These are phyloP conservation scores for Aethes cnicana DNA, from an alignment of 2,888 invertebrate species.

Conservation along the genomic window DNA sequence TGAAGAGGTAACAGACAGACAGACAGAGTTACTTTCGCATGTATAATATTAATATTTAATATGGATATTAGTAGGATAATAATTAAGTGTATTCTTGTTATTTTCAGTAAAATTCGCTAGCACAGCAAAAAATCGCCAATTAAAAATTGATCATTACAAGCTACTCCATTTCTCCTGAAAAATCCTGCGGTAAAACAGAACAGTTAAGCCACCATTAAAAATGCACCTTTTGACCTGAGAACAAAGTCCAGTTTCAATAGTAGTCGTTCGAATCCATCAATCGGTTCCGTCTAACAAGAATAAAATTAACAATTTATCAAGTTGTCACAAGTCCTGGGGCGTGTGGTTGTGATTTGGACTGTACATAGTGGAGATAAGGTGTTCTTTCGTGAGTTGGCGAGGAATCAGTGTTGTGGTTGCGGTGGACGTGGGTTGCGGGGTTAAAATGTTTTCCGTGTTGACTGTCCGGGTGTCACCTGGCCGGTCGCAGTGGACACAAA, in stretches of 20 bases:
- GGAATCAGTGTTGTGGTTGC: conserved; percentile 16
- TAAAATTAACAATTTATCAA: conserved; percentile 31
- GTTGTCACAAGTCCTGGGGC: conserved; percentile 14
- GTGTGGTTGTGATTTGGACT: neutral
- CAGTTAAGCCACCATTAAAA: too few species aligned
- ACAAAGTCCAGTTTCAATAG: neutral
- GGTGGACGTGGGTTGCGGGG: conserved; percentile 35
- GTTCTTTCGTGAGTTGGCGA: neutral
- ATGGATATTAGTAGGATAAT: too few species aligned
- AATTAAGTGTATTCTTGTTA: too few species aligned
- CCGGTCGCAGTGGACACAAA: conserved; percentile 5
- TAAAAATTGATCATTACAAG: too few species aligned
- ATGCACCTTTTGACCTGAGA: neutral
- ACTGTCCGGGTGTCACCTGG: conserved; percentile 34
- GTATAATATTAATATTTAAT: too few species aligned
- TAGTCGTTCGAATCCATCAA: conserved; percentile 11
- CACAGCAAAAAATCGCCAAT: too few species aligned
- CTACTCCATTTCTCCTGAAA: too few species aligned
- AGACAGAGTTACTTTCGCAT: too few species aligned
- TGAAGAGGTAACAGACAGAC: too few species aligned
- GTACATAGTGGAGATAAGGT: neutral
- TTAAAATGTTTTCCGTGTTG: conserved; percentile 75
- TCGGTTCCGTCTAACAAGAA: conserved; percentile 29
- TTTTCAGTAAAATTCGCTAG: too few species aligned
- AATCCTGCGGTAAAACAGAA: too few species aligned